Evolutionary conservation across 2,797 vertebrate genomes (phyloP), one percentile per base, ranked within the genome.

Genomic region (Micropoecilia bifurca): DNA sequence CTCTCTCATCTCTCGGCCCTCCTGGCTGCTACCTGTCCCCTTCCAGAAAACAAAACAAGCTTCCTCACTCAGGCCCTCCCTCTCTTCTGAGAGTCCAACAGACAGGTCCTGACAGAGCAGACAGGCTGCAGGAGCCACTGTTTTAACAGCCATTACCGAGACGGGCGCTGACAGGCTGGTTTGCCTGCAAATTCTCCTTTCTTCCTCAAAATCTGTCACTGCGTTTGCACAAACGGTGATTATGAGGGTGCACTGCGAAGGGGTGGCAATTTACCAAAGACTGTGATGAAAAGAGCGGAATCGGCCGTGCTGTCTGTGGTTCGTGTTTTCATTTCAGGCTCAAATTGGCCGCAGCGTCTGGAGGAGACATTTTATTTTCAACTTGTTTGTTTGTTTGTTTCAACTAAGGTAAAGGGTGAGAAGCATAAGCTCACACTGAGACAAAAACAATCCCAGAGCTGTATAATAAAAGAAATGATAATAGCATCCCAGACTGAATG

Each of bases 121-220:
- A 92, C 90, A 88, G 91, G 84, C 90, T 89, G 84, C 78, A 89
- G 86, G 92, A 91, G 91, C 90, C 90, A 91, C 84, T 83, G 87
- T 90, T 93, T 91, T 92, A 93, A 91, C 91, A 93, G 85, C 90
- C 88, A 94, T 94, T 94, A 94, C 80, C 12, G 2, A 87, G 88
- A 94, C 92, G 89, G 88, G 83, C 86, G 86, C 84, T 91, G 93
- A 93, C 93, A 93, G 43, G 91, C 85, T 75, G 33, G 81, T 80
- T 85, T 87, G 88, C 74, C 84, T 71, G 73, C 75, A 83, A 18
- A 69, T 77, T 50, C 72, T 71, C 71, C 72, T 41, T 59, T 43
- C 59, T 68, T n/a, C 74, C 68, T 69, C 79, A 63, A 59, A 68
- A 47, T 47, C 71, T 20, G 3, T 78, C 78, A 47, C 47, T 46